phyloP scores from a whole-genome alignment of 2,797 vertebrate genomes.

The Diceros bicornis region DNA sequence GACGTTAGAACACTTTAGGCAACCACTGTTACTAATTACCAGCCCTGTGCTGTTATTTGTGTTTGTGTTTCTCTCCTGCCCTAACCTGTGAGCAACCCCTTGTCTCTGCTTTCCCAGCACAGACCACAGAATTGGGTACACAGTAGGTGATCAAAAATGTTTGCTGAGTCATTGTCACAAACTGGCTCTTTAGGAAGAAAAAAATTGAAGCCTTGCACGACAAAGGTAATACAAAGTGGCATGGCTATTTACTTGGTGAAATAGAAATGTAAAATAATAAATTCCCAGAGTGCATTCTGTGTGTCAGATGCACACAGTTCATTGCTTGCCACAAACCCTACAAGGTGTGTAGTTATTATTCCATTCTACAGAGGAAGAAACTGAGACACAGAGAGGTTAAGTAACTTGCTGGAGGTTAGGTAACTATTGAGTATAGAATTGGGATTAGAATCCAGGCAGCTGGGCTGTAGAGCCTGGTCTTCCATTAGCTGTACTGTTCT shows the following conservation, averaged over 20 bases:
- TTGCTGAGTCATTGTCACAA: background rate
- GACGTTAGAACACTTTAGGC: constrained; percentile 35
- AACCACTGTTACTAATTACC: constrained; percentile 52
- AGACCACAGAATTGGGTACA: too few relatives aligned
- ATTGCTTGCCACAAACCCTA: background rate
- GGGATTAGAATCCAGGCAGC: background rate
- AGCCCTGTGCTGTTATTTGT: background rate
- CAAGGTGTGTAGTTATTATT: background rate
- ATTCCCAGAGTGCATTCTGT: background rate
- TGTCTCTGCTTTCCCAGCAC: background rate
- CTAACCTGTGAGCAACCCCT: background rate
- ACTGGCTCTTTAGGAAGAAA: background rate
- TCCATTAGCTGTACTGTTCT: background rate
- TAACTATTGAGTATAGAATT: background rate
- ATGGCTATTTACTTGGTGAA: background rate
- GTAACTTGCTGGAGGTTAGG: background rate
- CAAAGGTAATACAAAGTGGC: background rate
- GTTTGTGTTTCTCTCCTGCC: background rate
- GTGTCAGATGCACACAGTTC: background rate
- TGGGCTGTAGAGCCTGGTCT: background rate
- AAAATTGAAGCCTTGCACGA: background rate
- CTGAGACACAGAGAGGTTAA: background rate
- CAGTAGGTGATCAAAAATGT: background rate
- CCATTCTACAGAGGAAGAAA: constrained; percentile 27
- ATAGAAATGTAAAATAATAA: constrained; percentile 21